Base-by-base conservation (phyloP, 92 coral and sea anemone genomes). In the Umimayanthus kanabou region DNA sequence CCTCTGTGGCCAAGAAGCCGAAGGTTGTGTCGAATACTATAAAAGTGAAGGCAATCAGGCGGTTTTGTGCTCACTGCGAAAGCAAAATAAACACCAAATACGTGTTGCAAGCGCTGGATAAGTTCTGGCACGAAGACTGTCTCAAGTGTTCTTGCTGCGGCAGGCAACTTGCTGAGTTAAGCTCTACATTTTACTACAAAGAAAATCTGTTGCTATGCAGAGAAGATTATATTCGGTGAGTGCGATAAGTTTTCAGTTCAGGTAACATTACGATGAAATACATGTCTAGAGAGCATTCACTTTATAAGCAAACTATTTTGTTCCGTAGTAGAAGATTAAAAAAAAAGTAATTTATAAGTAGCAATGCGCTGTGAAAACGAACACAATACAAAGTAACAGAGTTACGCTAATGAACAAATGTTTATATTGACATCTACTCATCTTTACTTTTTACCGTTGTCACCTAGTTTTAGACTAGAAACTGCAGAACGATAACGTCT, bases 41-140 rank as follows among this genome's bases (percentile, higher is more conserved):
- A 23, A 77, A 55, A 82, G 77, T 73, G 67, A 86, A 79, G 50
- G 90, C 88, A 55, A 53, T 80, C 69, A 73, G 66, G 76, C 88
- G 90, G 45, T 79, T 72, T 37, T 95, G 98, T 73, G 96, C 93
- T 9, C 92, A 95, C 49, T 95, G 98, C 50, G 83, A 73, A 28
- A 83, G 94, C 74, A 81, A 82, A 30, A 95, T 95, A 58, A 84
- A 93, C 47, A 88, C 90, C 4, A 91, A 87, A 76, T 84, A 85
- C 76, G 72, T 91, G 58, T 88, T 95, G 49, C 76, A 88, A 76
- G 98, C 98, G 15, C 81, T 95, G 86, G 98, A 95, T 75, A 88
- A 87, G 90, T 93, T 89, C 65, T 95, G 98, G 98, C 98, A 95
- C 55, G 98, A 95, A 42, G 96, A 93, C 43, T 95, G 98, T 66